Base-by-base conservation (phyloP, 2,113 vertebrate genomes). In the Melanotaenia duboulayi region DNA sequence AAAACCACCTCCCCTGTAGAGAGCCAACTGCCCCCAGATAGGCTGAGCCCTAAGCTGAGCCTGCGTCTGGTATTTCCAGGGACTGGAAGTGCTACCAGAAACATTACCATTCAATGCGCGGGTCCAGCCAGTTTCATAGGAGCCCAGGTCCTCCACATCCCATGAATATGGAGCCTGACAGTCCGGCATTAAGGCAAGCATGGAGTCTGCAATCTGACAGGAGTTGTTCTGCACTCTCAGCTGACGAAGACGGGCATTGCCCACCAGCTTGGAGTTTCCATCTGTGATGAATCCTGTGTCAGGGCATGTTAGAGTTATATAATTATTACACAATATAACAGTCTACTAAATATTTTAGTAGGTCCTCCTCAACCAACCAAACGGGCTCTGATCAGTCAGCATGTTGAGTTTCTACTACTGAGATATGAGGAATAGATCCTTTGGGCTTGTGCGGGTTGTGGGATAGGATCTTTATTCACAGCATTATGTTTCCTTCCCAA, bases 231-330 rank as follows among this genome's bases (percentile, higher is more conserved):
- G 91, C 54, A 97, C 95, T 82, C 97, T 93, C 62, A 97, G 76
- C 84, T 99, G 96, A 23, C 95, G 95, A 71, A 99, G 87, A 81
- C 95, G 95, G 9, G 96, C 95, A 10, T 91, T 94, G 0, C 96
- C 96, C 39, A 98, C 93, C 52, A 97, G 87, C 81, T 95, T 97
- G 59, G 96, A 95, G 76, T 97, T 98, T 74, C 96, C 97, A 70
- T 98, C 96, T 19, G 96, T 99, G 85, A 99, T 93, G 80, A 98
- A 99, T 28, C 97, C 97, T 99, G 28, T 54, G 84, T 69, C 8
- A 80, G 1, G 65, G 17, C 0, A 46, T 60, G 56, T 69, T 25
- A 57, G 0, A 35, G 19, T 55, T 56, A 12, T 13, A 39, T 9
- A 8, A 2, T 23, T 35, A 24, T 16, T 44, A 23, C 12, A 39